Conservation (phyloP, 2,888 invertebrate genomes). For the Tuta absoluta region DNA sequence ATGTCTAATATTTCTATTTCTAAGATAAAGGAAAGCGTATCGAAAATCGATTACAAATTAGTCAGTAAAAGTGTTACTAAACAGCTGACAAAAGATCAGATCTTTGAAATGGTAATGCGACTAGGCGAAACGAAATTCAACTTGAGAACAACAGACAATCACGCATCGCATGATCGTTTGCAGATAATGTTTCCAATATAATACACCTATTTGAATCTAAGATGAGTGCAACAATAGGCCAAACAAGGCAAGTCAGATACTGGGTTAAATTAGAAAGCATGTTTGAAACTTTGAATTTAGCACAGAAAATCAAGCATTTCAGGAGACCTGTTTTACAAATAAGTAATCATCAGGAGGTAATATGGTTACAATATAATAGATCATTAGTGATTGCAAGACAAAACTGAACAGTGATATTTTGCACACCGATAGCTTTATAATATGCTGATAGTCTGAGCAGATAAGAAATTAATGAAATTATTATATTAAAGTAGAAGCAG, state of each 20-base stretch:
- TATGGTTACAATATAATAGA: no score
- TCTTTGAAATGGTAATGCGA: conserved; percentile 19
- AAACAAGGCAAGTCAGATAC: conserved; percentile 7
- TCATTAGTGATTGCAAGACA: no score
- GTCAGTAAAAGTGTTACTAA: conserved; percentile 60
- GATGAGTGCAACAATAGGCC: conserved; percentile 18
- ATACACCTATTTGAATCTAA: conserved; percentile 20
- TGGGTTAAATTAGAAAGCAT: conserved; percentile 22
- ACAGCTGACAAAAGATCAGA: conserved; percentile 34
- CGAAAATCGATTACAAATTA: conserved; percentile 42
- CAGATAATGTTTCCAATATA: conserved; percentile 13
- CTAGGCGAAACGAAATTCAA: conserved; percentile 14
- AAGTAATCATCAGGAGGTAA: background rate
- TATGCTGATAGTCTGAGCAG: no score
- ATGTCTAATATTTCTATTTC: no score
- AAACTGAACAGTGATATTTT: no score
- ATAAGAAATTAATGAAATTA: no score
- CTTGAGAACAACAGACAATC: no score
- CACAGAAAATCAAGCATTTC: conserved; percentile 1
- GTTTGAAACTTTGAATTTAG: conserved; percentile 13
- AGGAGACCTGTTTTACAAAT: background rate
- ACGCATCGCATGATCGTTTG: conserved; percentile 14
- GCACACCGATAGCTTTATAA: no score
- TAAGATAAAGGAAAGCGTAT: conserved; percentile 59
- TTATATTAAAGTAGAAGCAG: no score